Evolutionary conservation across 1,140 invertebrate genomes (phyloP).

Genomic region (Whitmania pigra): DNA sequence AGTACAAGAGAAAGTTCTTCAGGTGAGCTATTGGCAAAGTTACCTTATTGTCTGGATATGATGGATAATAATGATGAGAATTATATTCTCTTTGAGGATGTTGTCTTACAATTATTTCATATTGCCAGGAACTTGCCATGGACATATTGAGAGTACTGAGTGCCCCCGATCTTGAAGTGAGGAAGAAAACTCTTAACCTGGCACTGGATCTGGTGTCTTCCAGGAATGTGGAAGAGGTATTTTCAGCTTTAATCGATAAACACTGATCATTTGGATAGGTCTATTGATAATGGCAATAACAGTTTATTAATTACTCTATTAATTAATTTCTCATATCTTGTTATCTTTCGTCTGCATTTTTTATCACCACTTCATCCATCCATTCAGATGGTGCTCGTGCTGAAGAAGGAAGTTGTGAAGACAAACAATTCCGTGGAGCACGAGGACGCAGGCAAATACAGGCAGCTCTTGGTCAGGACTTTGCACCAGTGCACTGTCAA

Average conservation of each 20-base stretch:
- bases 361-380: not conserved
- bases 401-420: constrained; percentile 60
- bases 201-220: constrained; percentile 84
- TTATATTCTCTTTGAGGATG: not conserved
- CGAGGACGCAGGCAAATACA: constrained; percentile 84
- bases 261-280: no score
- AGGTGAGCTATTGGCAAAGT: constrained; percentile 43
- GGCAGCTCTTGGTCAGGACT: constrained; percentile 85
- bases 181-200: constrained; percentile 66
- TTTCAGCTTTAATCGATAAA: no score
- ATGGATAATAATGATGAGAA: no score
- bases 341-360: no score
- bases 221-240: constrained; percentile 76
- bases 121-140: constrained; percentile 77
- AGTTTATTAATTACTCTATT: no score
- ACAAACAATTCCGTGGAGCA: constrained; percentile 67
- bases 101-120: not conserved
- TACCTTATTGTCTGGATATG: no score
- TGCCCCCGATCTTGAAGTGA: constrained; percentile 81
- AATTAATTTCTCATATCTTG: no score
- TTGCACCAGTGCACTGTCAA: constrained; percentile 88
- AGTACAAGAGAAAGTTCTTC: constrained; percentile 77
- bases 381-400: constrained; percentile 65
- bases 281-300: no score
- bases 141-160: constrained; percentile 86